A percentile compares a stretch with the other conserved stretches of the same genome.
Evolutionary conservation across 2,888 invertebrate species (phyloP).

Genomic region (Pristionchus arcanus): DNA sequence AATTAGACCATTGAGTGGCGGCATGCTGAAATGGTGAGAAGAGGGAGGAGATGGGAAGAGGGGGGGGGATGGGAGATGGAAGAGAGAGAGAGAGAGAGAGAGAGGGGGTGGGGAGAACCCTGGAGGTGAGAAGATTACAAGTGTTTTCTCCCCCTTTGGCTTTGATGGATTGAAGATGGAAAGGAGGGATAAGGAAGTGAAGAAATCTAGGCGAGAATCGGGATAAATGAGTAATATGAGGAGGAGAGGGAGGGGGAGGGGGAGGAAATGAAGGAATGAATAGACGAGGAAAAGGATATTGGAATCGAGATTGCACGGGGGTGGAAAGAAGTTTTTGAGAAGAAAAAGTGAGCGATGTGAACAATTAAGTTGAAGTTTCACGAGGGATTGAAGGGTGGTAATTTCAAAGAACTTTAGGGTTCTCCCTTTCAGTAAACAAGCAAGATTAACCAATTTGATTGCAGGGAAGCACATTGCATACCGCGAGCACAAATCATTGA

Average conservation of each 20-base stretch:
- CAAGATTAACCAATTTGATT: not conserved
- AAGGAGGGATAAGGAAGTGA: constrained; percentile 17
- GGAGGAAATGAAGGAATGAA: constrained; percentile 45
- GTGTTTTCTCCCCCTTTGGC: not conserved
- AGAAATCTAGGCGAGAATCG: not conserved
- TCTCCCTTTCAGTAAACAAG: not conserved
- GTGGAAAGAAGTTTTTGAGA: not conserved
- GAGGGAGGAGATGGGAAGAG: not conserved
- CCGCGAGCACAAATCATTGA: constrained; percentile 99
- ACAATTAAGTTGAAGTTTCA: not conserved
- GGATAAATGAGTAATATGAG: constrained; percentile 1
- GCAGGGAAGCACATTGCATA: constrained; percentile 99
- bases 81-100: not conserved
- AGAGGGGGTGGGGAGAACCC: not conserved
- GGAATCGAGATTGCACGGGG: constrained; percentile 33
- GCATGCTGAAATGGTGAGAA: constrained; percentile 17
- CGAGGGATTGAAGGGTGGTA: not conserved
- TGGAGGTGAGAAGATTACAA: not conserved
- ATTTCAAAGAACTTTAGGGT: not conserved
- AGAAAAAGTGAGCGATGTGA: not conserved
- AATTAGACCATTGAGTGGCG: constrained; percentile 15
- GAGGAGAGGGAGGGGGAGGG: constrained; percentile 3
- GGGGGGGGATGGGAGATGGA: not conserved
- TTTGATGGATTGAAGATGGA: not conserved
- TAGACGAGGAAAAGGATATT: constrained; percentile 37